A percentile compares a stretch with the other conserved stretches of the same genome.
Conservation (phyloP, 1,140 invertebrate genomes). For the Heliothis subflexa region DNA sequence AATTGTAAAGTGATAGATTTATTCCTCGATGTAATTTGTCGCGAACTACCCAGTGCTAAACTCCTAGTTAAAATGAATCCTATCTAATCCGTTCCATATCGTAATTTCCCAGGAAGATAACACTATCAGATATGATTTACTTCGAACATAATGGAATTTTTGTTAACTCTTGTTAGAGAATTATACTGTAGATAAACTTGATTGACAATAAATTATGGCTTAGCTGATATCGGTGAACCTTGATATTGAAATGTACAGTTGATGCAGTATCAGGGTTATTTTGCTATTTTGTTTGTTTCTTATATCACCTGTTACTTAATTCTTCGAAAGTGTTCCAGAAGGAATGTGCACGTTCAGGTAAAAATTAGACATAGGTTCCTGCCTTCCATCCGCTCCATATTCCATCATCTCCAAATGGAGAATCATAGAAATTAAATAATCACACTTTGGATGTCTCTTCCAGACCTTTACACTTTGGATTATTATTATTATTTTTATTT, state of each 20-base stretch:
- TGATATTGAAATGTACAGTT: conserved; percentile 13
- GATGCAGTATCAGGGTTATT: conserved; percentile 6
- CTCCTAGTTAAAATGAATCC: background rate
- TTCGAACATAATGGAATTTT: conserved; percentile 6
- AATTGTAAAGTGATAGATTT: too few relatives aligned
- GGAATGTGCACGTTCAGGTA: background rate
- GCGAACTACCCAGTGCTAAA: background rate
- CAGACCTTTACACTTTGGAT: too few relatives aligned
- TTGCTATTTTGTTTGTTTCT: background rate
- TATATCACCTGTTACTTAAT: background rate
- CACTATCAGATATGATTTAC: conserved; percentile 22
- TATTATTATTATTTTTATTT: too few relatives aligned
- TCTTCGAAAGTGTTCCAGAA: background rate
- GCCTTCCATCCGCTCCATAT: too few relatives aligned
- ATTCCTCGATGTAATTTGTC: background rate
- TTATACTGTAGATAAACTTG: background rate
- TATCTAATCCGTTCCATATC: conserved; percentile 23
- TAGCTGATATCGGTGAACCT: background rate
- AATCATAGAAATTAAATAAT: too few relatives aligned
- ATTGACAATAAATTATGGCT: conserved; percentile 20
- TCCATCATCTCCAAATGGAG: too few relatives aligned
- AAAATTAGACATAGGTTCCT: too few relatives aligned
- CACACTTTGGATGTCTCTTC: too few relatives aligned
- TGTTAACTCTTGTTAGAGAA: background rate
- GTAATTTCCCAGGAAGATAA: conserved; percentile 18